Conservation (phyloP, 2,888 invertebrate genomes). For the Patella ulyssiponensis region DNA sequence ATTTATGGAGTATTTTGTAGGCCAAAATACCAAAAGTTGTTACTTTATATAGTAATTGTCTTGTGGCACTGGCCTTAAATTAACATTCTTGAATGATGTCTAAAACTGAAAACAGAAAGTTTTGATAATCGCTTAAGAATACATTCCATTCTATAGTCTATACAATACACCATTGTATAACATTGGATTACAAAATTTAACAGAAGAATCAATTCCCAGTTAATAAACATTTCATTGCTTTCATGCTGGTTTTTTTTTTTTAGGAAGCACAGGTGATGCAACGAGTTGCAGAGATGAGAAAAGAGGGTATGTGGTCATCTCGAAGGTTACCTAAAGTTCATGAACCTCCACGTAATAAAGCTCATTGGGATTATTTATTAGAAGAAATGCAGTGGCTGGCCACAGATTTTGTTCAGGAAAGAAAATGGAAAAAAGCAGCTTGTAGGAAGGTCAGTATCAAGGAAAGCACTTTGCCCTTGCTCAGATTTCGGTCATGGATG, state of each 20-base stretch:
- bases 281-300: slow-evolving; percentile 90
- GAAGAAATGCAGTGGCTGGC: slow-evolving; percentile 99
- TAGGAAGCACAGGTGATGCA: slow-evolving; percentile 95
- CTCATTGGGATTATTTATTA: slow-evolving; percentile 98
- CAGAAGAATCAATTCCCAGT: not conserved
- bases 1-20: not conserved
- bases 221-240: not conserved
- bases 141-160: too few species aligned
- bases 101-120: too few species aligned
- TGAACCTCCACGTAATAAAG: slow-evolving; percentile 86
- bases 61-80: slow-evolving; percentile 11
- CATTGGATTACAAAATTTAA: not conserved
- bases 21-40: slow-evolving; percentile 9
- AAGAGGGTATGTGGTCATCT: slow-evolving; percentile 95
- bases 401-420: slow-evolving; percentile 96
- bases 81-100: not conserved
- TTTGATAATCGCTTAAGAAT: too few species aligned
- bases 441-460: slow-evolving; percentile 82
- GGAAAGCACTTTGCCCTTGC: too few species aligned
- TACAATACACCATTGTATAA: too few species aligned
- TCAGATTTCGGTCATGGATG: too few species aligned
- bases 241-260: slow-evolving; percentile 12
- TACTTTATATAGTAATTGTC: not conserved
- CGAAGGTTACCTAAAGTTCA: slow-evolving; percentile 85
- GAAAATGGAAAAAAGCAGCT: slow-evolving; percentile 97